Percentiles rank a stretch among this genome's conserved stretches.
These are phyloP conservation scores for Carposina sasakii DNA, from an alignment of 1,140 invertebrate genomes.

Conservation along the genomic window DNA sequence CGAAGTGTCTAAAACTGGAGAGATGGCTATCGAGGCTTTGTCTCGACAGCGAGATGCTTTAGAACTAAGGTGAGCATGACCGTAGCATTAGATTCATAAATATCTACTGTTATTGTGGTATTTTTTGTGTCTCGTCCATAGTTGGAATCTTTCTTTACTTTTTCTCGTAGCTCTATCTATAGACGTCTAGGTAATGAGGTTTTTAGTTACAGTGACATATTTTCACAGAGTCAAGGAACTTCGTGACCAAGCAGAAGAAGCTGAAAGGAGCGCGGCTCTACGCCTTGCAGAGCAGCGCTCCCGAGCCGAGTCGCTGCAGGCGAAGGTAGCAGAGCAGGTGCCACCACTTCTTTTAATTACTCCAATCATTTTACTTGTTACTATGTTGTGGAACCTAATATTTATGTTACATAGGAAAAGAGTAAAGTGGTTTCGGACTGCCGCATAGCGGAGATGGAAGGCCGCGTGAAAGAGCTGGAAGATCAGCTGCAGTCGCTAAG, in stretches of 20 bases:
- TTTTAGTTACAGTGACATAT: no score
- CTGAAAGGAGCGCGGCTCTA: conserved; percentile 24
- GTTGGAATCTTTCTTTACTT: no score
- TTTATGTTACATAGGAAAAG: conserved; percentile 39
- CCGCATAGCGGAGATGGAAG: conserved; percentile 33
- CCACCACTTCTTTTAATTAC: no score
- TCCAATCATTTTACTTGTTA: no score
- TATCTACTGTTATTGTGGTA: no score
- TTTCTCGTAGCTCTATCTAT: no score
- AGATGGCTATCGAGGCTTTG: conserved; percentile 50
- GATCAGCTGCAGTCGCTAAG: conserved; percentile 33
- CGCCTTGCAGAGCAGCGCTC: conserved; percentile 27
- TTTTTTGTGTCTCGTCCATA: no score
- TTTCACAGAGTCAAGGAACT: conserved; percentile 53
- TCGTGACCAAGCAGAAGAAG: conserved; percentile 34
- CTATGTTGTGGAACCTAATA: background rate
- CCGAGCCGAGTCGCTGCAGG: conserved; percentile 37
- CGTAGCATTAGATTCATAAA: no score
- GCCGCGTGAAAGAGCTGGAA: conserved; percentile 43
- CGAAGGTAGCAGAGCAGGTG: conserved; percentile 60
- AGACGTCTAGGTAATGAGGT: no score
- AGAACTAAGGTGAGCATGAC: conserved; percentile 42
- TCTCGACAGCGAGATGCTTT: conserved; percentile 53
- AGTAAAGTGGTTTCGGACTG: conserved; percentile 26
- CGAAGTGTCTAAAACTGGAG: conserved; percentile 58